These are phyloP conservation scores for Chiridota heheva DNA, from an alignment of 35 echinoderm and acorn worm genomes.

Conservation along the genomic window DNA sequence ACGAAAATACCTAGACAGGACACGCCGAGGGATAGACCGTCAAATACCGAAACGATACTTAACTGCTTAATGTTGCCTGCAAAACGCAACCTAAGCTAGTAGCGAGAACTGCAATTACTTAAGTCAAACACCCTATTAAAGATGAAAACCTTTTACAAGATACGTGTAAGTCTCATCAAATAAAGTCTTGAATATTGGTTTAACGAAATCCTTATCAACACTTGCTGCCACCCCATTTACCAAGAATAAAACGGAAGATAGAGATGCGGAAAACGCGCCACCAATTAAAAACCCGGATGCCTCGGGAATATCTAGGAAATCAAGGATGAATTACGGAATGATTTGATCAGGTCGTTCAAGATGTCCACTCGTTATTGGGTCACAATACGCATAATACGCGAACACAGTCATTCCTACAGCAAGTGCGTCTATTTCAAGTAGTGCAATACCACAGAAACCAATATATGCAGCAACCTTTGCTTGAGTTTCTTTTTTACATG, in stretches of 20 bases:
- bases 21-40: background rate
- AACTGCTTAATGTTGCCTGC: slow-evolving; percentile 3
- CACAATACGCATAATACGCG: slow-evolving; percentile 21
- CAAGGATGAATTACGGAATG: slow-evolving; percentile 16
- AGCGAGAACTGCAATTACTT: slow-evolving; percentile 11
- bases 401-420: slow-evolving; percentile 37
- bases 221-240: slow-evolving; percentile 16
- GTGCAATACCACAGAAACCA: background rate
- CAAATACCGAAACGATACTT: background rate
- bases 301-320: slow-evolving; percentile 17
- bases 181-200: background rate
- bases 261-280: slow-evolving; percentile 28
- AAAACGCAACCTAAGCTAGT: slow-evolving; percentile 36
- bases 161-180: background rate
- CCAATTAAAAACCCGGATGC: slow-evolving; percentile 14
- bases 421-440: slow-evolving; percentile 16
- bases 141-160: background rate
- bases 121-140: background rate
- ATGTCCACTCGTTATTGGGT: background rate
- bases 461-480: slow-evolving; percentile 31
- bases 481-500: background rate
- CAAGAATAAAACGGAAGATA: slow-evolving; percentile 22
- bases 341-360: slow-evolving; percentile 14
- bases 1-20: slow-evolving; percentile 39
- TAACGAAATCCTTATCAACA: slow-evolving; percentile 16